These are phyloP conservation scores for Thymallus thymallus DNA, from an alignment of 2,113 vertebrate species.

Conservation along the genomic window DNA sequence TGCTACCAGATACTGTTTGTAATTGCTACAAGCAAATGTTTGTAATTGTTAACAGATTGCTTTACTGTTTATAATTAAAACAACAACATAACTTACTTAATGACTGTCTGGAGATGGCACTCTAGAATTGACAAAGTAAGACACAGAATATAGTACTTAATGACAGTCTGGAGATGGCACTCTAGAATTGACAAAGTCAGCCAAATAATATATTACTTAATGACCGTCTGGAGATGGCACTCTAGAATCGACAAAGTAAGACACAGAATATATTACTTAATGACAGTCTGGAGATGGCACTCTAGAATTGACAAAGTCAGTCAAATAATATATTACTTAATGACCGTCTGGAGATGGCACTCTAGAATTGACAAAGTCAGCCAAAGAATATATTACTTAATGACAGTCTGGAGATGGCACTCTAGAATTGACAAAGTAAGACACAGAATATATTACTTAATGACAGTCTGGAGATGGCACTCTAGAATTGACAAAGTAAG, in stretches of 20 bases:
- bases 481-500: too few species aligned
- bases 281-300: conserved; percentile 73
- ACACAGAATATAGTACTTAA: too few species aligned
- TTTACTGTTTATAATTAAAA: conserved; percentile 84
- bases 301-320: conserved; percentile 71
- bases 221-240: conserved; percentile 73
- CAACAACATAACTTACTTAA: conserved; percentile 82
- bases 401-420: too few species aligned
- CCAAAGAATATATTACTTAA: too few species aligned
- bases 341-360: too few species aligned
- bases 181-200: conserved; percentile 71
- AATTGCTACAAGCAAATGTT: conserved; percentile 85
- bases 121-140: conserved; percentile 71
- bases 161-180: conserved; percentile 73
- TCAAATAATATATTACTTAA: too few species aligned
- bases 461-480: too few species aligned
- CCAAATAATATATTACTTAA: too few species aligned
- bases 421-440: too few species aligned
- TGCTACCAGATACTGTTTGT: conserved; percentile 80
- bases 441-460: too few species aligned
- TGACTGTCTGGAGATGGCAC: conserved; percentile 73
- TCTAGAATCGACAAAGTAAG: conserved; percentile 71
- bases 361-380: too few species aligned
- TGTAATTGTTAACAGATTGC: conserved; percentile 87
- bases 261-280: too few species aligned